Base-by-base conservation (phyloP, 2,888 invertebrate genomes). In the Capitulum mitella region DNA sequence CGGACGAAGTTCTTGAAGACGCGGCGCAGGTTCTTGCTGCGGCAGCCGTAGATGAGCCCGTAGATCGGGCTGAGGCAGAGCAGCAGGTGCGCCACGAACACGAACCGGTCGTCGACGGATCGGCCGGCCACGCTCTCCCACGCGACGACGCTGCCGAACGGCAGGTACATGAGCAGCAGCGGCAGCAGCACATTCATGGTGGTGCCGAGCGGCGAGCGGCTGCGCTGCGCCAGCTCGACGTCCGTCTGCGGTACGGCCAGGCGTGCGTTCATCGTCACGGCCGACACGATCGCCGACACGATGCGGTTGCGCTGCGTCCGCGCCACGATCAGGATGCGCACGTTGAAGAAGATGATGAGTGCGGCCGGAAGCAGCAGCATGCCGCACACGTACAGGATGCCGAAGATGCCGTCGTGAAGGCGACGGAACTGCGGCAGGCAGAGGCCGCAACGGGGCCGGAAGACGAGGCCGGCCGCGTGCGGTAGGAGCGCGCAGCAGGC, bases 321-420 rank as follows among this genome's bases (percentile, higher is more conserved):
- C 32, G 76, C 76, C 76, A 76, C 76, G 16, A 46, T 16, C 46
- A 76, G 46, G 76, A 76, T 48, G 46, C 76, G 76, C 43, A 48
- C 76, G 76, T 76, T 76, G 46, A 76, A 48, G 46, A 48, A 43
- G 29, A 76, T 46, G n/a, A 48, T 76, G 76, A 76, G 29, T 6
- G 76, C 76, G 19, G 46, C 43, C 46, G 76, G 76, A 46, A 76
- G 76, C 46, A 76, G 76, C 76, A 76, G 76, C 48, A 48, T 48
- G 46, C 29, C 29, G 29, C 43, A n/a, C 3, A 29, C n/a, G 76
- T 76, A 76, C 16, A 43, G 5, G 46, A 43, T 48, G 76, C 76
- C 43, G 46, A 76, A 76, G 29, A 32, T 6, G 46, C 14, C 46
- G 29, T 32, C 76, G 43, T 29, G 3, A 5, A 29, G 1, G 12